phyloP scores from a whole-genome alignment of 2,113 vertebrate genomes.

The Hippoglossus stenolepis region DNA sequence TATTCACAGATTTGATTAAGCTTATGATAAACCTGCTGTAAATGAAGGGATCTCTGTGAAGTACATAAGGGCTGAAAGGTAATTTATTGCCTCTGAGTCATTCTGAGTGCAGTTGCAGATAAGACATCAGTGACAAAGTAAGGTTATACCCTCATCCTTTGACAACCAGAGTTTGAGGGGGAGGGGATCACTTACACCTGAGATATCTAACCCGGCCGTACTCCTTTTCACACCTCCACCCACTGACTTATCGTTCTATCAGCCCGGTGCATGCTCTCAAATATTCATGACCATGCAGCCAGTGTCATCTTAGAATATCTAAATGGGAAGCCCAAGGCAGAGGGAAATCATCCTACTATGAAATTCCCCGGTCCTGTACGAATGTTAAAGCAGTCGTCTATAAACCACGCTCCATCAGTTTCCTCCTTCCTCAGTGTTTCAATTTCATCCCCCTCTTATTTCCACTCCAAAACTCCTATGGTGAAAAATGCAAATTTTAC shows the following conservation, averaged over 20 bases:
- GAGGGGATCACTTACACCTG: slow-evolving; percentile 53
- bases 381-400: slow-evolving; percentile 61
- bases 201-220: slow-evolving; percentile 43
- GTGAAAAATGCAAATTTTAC: slow-evolving; percentile 15
- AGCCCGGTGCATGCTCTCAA: slow-evolving; percentile 60
- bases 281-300: slow-evolving; percentile 76
- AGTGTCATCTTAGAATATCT: slow-evolving; percentile 70
- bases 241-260: slow-evolving; percentile 47
- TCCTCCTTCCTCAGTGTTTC: slow-evolving; percentile 28
- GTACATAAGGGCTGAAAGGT: slow-evolving; percentile 10
- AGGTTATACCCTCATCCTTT: slow-evolving; percentile 54
- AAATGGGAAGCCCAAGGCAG: slow-evolving; percentile 66
- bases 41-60: slow-evolving; percentile 29
- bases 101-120: slow-evolving; percentile 41
- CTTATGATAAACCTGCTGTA: slow-evolving; percentile 16
- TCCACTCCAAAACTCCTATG: slow-evolving; percentile 30
- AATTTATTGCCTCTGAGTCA: slow-evolving; percentile 31
- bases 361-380: slow-evolving; percentile 55
- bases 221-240: slow-evolving; percentile 58
- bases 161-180: slow-evolving; percentile 41
- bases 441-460: slow-evolving; percentile 29
- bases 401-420: slow-evolving; percentile 46
- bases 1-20: too few species aligned
- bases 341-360: slow-evolving; percentile 70
- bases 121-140: slow-evolving; percentile 53